phyloP scores from a whole-genome alignment of 53 echinoderm and acorn worm genomes.

The Astropecten irregularis region DNA sequence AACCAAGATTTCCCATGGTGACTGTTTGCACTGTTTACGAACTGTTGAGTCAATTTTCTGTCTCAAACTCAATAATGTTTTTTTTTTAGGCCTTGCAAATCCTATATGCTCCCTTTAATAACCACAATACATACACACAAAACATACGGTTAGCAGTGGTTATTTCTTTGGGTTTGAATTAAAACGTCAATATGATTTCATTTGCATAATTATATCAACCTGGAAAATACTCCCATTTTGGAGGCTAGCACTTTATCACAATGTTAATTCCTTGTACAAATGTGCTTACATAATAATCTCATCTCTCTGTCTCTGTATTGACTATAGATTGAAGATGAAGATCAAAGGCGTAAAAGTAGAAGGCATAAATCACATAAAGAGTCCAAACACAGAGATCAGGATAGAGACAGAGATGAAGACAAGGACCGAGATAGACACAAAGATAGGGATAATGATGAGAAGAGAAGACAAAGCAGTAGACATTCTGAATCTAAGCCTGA shows the following conservation, averaged over 20 bases:
- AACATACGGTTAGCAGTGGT: neutral
- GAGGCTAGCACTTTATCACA: neutral
- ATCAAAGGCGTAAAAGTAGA: constrained; percentile 24
- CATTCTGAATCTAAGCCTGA: constrained; percentile 8
- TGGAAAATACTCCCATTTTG: neutral
- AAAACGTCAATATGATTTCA: neutral
- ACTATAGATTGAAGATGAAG: neutral
- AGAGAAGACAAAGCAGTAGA: neutral
- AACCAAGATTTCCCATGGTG: no score
- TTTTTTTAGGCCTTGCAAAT: no score
- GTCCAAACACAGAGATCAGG: constrained; percentile 35
- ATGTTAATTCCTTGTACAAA: no score
- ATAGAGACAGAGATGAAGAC: no score
- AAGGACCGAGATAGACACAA: no score
- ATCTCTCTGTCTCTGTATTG: no score
- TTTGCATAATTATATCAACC: neutral
- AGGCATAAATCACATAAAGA: constrained; percentile 20
- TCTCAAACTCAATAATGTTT: no score
- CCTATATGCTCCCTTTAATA: no score
- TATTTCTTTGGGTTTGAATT: neutral
- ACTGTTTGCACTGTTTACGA: no score
- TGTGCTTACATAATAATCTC: no score
- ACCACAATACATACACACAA: no score
- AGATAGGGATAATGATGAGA: constrained; percentile 26
- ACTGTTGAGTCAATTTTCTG: no score